Base-by-base conservation (phyloP, 2,113 vertebrate genomes). In the Trogon surrucura region DNA sequence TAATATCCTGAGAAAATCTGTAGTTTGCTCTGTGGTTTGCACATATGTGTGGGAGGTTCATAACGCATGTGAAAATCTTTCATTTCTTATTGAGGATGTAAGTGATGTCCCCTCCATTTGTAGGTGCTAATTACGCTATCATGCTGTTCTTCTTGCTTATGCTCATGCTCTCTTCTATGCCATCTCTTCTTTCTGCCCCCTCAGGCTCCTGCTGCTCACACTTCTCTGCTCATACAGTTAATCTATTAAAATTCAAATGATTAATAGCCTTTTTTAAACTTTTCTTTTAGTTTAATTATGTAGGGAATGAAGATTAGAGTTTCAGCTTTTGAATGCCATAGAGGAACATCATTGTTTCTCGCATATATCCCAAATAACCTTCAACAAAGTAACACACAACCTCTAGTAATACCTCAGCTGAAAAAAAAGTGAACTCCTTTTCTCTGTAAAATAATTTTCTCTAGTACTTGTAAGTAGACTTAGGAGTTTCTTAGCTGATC, bases 61-160 rank as follows among this genome's bases (percentile, higher is more conserved):
- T 50, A 77, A 45, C 0, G 0, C 10, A 6, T 38, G 5, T 16
- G 20, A 84, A 10, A 57, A 57, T 27, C 27, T 88, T 75, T 34
- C 2, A 21, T 70, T 89, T 74, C 18, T 62, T n/a, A 48, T 13
- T 0, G 0, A 41, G 64, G 13, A 81, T 10, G 9, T 72, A 83
- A 64, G 17, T 29, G 29, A 44, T 64, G 4, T 62, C 10, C 5
- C 8, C 17, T 48, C 36, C 17, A 38, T 34, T 57, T 57, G 17
- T 25, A 66, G 23, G 16, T 74, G 21, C 9, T 58, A 48, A 2
- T 21, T 56, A 34, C 0, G 2, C 3, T 57, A 4, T 26, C 11
- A 41, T 47, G 17, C 5, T 71, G 3, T 17, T 85, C n/a, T 47
- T 82, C n/a, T 47, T 82, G 16, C 17, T 77, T 36, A 45, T 29